phyloP scores from a whole-genome alignment of 2,113 vertebrate species.

The Dinomys branickii region DNA sequence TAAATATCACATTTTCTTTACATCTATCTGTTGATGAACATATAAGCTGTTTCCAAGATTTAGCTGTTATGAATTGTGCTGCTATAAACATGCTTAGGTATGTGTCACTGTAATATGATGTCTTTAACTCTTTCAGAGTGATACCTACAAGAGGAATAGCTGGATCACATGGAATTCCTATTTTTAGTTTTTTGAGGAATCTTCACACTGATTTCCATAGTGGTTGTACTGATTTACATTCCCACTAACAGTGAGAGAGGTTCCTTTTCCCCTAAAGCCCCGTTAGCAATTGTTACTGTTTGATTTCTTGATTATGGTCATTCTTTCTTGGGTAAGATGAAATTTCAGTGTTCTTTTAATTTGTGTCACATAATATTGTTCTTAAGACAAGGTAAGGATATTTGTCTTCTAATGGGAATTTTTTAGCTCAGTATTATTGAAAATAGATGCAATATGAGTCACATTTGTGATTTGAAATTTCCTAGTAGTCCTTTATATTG shows the following conservation, averaged over 20 bases:
- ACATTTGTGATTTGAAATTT: background rate
- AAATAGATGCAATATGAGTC: background rate
- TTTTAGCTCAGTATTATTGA: conserved; percentile 17
- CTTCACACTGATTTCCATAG: background rate
- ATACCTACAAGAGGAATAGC: background rate
- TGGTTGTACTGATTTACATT: background rate
- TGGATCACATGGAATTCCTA: background rate
- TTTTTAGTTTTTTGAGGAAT: background rate
- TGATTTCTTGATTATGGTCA: background rate
- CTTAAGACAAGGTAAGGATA: conserved; percentile 12
- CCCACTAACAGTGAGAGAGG: background rate
- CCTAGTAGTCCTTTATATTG: background rate
- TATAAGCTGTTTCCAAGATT: background rate
- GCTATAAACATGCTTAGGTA: background rate
- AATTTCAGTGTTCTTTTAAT: background rate
- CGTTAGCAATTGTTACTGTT: background rate
- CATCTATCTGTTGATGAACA: background rate
- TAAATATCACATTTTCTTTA: background rate
- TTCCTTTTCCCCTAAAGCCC: background rate
- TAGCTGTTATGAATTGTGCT: background rate
- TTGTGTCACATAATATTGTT: background rate
- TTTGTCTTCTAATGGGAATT: background rate
- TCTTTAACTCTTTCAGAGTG: background rate
- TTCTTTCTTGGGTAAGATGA: background rate
- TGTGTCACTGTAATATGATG: background rate